phyloP scores from a whole-genome alignment of 2,113 vertebrate genomes.

The Bagarius yarrelli region DNA sequence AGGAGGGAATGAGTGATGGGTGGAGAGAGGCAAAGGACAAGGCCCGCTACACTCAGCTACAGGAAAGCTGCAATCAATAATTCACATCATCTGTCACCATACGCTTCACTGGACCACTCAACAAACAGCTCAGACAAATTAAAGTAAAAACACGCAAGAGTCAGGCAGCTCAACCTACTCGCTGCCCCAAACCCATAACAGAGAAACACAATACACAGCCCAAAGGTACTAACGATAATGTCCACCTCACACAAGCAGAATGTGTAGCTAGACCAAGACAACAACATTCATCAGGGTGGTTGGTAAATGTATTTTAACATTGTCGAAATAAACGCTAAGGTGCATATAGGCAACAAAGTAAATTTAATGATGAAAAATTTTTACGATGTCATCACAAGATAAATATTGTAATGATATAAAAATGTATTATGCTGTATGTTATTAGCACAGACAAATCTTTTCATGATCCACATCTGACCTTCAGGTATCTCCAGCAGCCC shows the following conservation, averaged over 20 bases:
- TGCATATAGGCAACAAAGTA: neutral
- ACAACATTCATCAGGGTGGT: neutral
- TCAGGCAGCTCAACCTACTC: conserved; percentile 28
- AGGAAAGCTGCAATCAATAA: conserved; percentile 78
- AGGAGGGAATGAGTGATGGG: conserved; percentile 51
- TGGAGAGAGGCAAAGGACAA: conserved; percentile 63
- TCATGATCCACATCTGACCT: conserved; percentile 34
- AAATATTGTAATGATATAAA: neutral
- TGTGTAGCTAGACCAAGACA: neutral
- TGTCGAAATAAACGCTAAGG: neutral
- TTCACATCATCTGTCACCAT: conserved; percentile 79
- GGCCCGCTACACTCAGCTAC: conserved; percentile 70
- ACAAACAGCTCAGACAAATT: conserved; percentile 76
- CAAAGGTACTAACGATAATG: conserved; percentile 2
- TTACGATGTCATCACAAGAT: too few species aligned
- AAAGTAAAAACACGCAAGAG: conserved; percentile 67
- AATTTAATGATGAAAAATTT: too few species aligned
- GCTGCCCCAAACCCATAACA: conserved; percentile 19
- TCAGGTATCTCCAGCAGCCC: conserved; percentile 49
- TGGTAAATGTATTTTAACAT: too few species aligned
- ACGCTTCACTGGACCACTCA: conserved; percentile 77
- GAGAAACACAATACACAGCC: conserved; percentile 32
- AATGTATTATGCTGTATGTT: neutral
- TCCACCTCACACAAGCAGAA: conserved; percentile 24
- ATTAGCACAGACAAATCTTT: neutral